Evolutionary conservation across 2,113 vertebrate species (phyloP), one percentile per base, ranked within the genome.

Genomic region (Diglossa brunneiventris): DNA sequence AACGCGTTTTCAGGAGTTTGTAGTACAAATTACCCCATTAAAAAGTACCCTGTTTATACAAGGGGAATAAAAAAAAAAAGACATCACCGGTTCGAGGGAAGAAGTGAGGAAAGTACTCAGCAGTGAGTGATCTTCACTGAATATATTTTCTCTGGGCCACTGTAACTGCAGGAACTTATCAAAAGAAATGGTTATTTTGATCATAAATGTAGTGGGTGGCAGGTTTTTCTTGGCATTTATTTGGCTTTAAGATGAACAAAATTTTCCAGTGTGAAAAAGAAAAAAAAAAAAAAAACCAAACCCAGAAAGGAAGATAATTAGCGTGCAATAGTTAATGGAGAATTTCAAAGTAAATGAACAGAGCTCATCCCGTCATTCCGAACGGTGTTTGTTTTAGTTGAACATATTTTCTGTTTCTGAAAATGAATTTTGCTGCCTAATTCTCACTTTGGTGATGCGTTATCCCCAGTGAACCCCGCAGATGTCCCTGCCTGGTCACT

Each of bases 11-110:
- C 39, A 31, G 78, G 82, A 90, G 70, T 88, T 90, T 94, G 78
- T 94, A 95, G 84, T 91, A 96, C 95, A 94, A 97, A 96, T 93
- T 90, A 81, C 79, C 33, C 79, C 47, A 49, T 90, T 97, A 64
- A 94, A 94, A 94, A 89, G 47, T 68, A 83, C 37, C 66, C 56
- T 87, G 62, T 80, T 93, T 92, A 53, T 89, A 87, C 69, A 91
- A 80, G 46, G 23, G 13, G 1, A 2, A 1, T 3, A 44, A 61
- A 66, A 1, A 3, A 58, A 70, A 67, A 39, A 8, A 5, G 6
- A 5, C 47, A 59, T 46, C 74, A 91, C 69, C 5, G 5, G 46
- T 89, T 94, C 83, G 80, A 95, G 68, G 68, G 64, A 88, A 78
- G 79, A 90, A 92, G 44, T 46, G 67, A 67, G 88, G 35, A 80